Evolutionary conservation across 2,113 vertebrate genomes (phyloP).

Genomic region (Scomber colias): DNA sequence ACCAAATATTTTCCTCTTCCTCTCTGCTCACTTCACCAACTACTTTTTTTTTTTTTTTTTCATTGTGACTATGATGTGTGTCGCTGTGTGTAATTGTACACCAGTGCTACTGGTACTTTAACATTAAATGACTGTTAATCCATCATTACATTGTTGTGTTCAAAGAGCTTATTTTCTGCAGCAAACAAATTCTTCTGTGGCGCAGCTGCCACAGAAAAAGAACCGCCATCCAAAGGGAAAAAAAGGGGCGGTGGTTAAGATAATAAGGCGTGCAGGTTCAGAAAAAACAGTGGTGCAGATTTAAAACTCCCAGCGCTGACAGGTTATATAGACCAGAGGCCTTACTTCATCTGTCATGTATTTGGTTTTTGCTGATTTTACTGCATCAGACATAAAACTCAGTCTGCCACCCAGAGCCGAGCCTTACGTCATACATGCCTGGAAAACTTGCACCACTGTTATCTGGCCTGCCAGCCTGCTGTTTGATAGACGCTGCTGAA

Average conservation of each 20-base stretch:
- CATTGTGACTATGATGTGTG: constrained; percentile 7
- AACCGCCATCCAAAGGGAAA: neutral
- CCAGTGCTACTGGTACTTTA: neutral
- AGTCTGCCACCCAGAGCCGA: neutral
- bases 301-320: neutral
- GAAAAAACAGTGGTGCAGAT: constrained; percentile 22
- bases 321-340: constrained; percentile 10
- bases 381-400: constrained; percentile 23
- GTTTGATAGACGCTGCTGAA: constrained; percentile 33
- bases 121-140: constrained; percentile 9
- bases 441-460: constrained; percentile 44
- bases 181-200: neutral
- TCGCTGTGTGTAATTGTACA: neutral
- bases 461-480: constrained; percentile 26
- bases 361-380: constrained; percentile 13
- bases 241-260: constrained; percentile 7
- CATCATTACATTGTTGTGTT: constrained; percentile 31
- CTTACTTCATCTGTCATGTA: neutral
- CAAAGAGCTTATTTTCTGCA: constrained; percentile 25
- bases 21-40: neutral
- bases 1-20: constrained; percentile 5
- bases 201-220: neutral
- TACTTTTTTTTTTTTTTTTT: neutral
- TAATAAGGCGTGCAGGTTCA: constrained; percentile 11
- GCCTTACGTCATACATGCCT: constrained; percentile 4